Evolutionary conservation across 2,888 invertebrate genomes (phyloP).

Genomic region (Drosophila setosimentum): DNA sequence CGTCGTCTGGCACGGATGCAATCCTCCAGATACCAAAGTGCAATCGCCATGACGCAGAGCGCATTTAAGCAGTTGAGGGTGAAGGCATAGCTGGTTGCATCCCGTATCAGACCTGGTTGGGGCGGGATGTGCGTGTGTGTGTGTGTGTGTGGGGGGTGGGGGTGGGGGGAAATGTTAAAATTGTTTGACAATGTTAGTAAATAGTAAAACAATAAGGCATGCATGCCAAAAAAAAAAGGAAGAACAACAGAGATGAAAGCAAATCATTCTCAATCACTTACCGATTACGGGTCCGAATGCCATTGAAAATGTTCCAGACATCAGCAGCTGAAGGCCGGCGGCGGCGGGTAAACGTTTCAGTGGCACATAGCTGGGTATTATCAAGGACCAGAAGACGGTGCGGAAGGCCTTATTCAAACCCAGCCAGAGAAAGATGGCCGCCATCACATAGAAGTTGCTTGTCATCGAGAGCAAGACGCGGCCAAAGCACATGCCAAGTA

Average conservation of each 20-base stretch:
- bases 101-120: conserved; percentile 88
- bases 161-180: not conserved
- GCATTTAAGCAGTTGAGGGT: conserved; percentile 89
- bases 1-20: conserved; percentile 47
- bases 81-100: conserved; percentile 87
- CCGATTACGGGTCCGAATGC: conserved; percentile 89
- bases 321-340: conserved; percentile 89
- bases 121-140: not conserved
- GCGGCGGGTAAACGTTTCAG: conserved; percentile 90
- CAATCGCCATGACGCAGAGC: conserved; percentile 88
- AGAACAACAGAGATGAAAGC: not conserved
- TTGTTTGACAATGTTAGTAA: not conserved
- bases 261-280: conserved; percentile 79
- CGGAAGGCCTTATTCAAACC: conserved; percentile 90
- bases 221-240: not conserved
- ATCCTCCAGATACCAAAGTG: conserved; percentile 88
- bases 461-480: conserved; percentile 87
- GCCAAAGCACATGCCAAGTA: conserved; percentile 89
- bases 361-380: conserved; percentile 90
- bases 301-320: conserved; percentile 88
- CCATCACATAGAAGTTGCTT: conserved; percentile 86
- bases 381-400: conserved; percentile 90
- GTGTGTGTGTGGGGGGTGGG: no score
- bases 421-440: conserved; percentile 88
- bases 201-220: not conserved